Evolutionary conservation across 1,140 invertebrate genomes (phyloP), one percentile per base, ranked within the genome.

Genomic region (Sinonovacula constricta): DNA sequence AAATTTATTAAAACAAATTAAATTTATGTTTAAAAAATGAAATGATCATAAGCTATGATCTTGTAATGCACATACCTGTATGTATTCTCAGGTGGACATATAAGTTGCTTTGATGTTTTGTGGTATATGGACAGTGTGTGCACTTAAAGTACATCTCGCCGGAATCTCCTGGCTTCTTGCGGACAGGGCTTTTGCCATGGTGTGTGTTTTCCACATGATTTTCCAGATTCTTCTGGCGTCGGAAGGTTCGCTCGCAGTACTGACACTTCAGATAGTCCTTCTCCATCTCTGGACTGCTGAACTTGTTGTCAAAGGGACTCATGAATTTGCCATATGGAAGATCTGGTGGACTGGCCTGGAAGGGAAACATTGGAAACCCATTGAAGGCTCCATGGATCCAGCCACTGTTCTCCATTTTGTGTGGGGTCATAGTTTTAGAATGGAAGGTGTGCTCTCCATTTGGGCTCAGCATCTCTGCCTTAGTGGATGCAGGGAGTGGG

Each of bases 131-230:
- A 81, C 89, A 90, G 76, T 89, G 88, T 18, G 88, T 88, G 66
- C 89, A 90, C 63, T 90, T 90, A 76, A 90, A 90, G 68, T 90
- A 88, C 87, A 90, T 90, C 68, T 89, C 89, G 39, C 66, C 81
- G n/a, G 78, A 79, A 45, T 89, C 88, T 2, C 84, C 76, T 12
- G 83, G 74, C 54, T 88, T 87, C 56, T 85, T 79, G 36, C 84
- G 65, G 2, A 68, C 60, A 1, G 83, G 80, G 4, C 81, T 83
- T 49, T 88, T 88, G 14, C 88, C 88, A 60, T 89, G 88, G 70
- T 89, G 88, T 14, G 88, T 88, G 81, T 87, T 89, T 72, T 89
- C 87, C 49, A 89, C 85, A 70, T 89, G 88, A 72, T 89, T 89
- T 62, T 89, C 88, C 51, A 89, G 76, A 59, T 89, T 89, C 72